Evolutionary conservation across 1,140 invertebrate species (phyloP), one percentile per base, ranked within the genome.

Genomic region (Caerostris darwini): DNA sequence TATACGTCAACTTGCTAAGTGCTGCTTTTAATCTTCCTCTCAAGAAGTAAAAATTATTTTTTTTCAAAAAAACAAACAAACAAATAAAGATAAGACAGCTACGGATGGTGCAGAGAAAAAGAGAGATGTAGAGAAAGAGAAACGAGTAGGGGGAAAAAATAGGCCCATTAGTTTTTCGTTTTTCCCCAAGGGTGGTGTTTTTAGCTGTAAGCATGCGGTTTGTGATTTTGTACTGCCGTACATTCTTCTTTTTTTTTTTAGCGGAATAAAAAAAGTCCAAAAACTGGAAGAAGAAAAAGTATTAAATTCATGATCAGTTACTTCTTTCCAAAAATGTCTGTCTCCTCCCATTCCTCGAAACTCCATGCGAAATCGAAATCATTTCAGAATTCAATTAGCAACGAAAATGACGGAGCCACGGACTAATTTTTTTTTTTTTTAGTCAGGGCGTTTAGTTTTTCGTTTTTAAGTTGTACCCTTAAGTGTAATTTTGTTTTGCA

Each of bases 1-100:
- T 85, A 85, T 92, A 85, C 90, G 90, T 85, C 90, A 92, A 85
- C 82, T 92, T 57, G 59, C 81, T 92, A 92, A 92, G 90, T 92
- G 85, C 90, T 81, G 56, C 19, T 92, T 77, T 92, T 67, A 92
- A 85, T 85, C 81, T 92, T 85, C 34, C 34, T 10, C n/a, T 10
- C 58, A 50, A 34, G 19, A 50, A 67, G 7, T 67, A 69, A 92
- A 92, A 92, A 85, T 67, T 85, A 67, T 64, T 92, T 92, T 90
- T 64, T 59, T 57, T 71, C 82, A 34, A 34, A 34, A 1, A 34
- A 34, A 34, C 0, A 34, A 34, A 34, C 0, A 34, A 91, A 91
- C 82, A 91, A 91, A 91, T 91, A 91, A 91, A 91, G 71, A 91
- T 91, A 91, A 91, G 90, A 77, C 71, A 81, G 69, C 14, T 54